Evolutionary conservation across 2,113 vertebrate species (phyloP), one percentile per base, ranked within the genome.

Genomic region (Picathartes gymnocephalus): DNA sequence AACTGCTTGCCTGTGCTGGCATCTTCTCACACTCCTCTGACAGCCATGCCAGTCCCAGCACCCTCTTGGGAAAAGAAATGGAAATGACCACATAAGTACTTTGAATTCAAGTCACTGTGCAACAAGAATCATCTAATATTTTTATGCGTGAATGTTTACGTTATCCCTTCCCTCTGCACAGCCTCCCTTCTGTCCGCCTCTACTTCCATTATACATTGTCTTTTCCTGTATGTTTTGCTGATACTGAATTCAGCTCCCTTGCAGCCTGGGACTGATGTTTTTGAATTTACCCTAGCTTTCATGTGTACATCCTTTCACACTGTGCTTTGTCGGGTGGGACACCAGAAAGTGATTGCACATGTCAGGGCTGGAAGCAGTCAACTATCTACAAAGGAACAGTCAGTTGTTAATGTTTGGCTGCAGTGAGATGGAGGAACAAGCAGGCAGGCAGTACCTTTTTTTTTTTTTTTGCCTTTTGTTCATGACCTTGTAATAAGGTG

Each of bases 1-100:
- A 98, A 98, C 98, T 97, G 97, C 96, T 96, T 96, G 95, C 92
- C 97, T 97, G 97, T 97, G 97, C 96, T 97, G 97, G 98, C 96
- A 96, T 98, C 97, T 98, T 97, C 97, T 98, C 97, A 95, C 95
- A 95, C 81, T 85, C 95, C 81, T 88, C 85, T 79, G 86, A 93
- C 89, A 93, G 74, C 39, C 86, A 95, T 97, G 95, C 96, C 96
- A 97, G 95, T 88, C 73, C 51, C 93, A 95, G 86, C 92, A 86
- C 68, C 91, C 95, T 96, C 95, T 93, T 86, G 91, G 90, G 96
- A 96, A 94, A 96, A 95, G 66, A 95, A 97, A 96, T 97, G 94
- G 97, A 98, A 97, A 98, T 97, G 96, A 96, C 88, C 90, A 95
- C 90, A 92, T 87, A 96, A 96, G 97, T 93, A 96, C 91, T 95